Evolutionary conservation across 2,797 vertebrate genomes (phyloP).

Genomic region (Salarias fasciatus): DNA sequence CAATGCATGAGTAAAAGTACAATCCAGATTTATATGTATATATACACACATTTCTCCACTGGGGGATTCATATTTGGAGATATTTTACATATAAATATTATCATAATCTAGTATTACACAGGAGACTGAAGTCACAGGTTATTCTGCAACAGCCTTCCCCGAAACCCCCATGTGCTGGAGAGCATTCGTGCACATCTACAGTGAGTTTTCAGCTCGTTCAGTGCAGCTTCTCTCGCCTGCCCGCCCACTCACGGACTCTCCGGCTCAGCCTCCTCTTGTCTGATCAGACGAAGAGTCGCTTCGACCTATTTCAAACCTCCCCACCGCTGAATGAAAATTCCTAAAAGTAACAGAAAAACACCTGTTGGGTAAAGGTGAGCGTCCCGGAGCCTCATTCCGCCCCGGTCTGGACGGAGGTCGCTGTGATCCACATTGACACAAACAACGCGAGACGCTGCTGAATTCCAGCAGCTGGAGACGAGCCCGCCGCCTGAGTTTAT

Average conservation of each 20-base stretch:
- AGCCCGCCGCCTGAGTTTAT: slow-evolving; percentile 13
- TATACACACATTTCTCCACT: no score
- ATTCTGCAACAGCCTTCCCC: slow-evolving; percentile 10
- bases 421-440: not conserved
- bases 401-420: not conserved
- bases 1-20: not conserved
- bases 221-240: slow-evolving; percentile 6
- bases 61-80: not conserved
- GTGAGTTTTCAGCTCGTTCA: slow-evolving; percentile 25
- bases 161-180: slow-evolving; percentile 12
- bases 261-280: slow-evolving; percentile 16
- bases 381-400: not conserved
- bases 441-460: no score
- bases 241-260: slow-evolving; percentile 36
- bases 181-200: not conserved
- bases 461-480: no score
- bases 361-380: not conserved
- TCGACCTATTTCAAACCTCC: slow-evolving; percentile 26
- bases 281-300: slow-evolving; percentile 24
- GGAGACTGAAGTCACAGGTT: not conserved
- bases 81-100: not conserved
- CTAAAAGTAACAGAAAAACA: slow-evolving; percentile 2
- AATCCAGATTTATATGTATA: no score
- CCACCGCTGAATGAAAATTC: slow-evolving; percentile 13
- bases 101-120: not conserved